These are phyloP conservation scores for Lucilia sericata DNA, from an alignment of 1,140 invertebrate species.

Conservation along the genomic window DNA sequence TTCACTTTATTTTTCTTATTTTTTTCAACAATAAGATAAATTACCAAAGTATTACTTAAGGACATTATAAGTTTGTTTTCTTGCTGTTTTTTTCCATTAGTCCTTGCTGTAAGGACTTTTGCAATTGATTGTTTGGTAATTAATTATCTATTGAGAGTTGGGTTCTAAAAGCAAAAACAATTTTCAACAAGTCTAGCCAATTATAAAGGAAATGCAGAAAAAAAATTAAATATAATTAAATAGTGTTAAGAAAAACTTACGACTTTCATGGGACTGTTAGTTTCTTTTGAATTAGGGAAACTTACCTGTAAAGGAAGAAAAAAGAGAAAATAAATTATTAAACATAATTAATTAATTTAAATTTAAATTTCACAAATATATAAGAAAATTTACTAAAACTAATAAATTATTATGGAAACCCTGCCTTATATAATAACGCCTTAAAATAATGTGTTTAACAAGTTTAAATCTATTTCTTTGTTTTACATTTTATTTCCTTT, in stretches of 20 bases:
- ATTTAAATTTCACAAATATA: no score
- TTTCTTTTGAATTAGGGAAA: background rate
- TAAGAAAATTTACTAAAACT: no score
- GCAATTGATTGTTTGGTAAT: slow-evolving; percentile 22
- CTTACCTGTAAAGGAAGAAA: slow-evolving; percentile 20
- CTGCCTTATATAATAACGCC: no score
- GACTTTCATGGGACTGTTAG: background rate
- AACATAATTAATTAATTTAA: background rate
- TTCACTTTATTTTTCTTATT: background rate
- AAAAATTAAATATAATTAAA: background rate
- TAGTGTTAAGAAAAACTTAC: background rate
- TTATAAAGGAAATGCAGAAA: background rate
- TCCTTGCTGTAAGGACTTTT: slow-evolving; percentile 7
- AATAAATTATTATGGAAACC: no score
- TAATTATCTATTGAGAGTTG: slow-evolving; percentile 17
- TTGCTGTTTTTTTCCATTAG: background rate
- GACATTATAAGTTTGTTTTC: slow-evolving; percentile 24
- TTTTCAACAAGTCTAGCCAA: slow-evolving; percentile 16
- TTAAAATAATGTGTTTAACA: no score
- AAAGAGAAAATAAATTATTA: background rate
- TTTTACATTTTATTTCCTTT: background rate
- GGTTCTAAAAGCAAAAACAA: background rate
- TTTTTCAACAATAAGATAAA: slow-evolving; percentile 37
- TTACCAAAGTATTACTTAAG: slow-evolving; percentile 33
- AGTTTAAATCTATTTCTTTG: background rate